Base-by-base conservation (phyloP, 2,797 vertebrate genomes). In the Steatocranus sp. region DNA sequence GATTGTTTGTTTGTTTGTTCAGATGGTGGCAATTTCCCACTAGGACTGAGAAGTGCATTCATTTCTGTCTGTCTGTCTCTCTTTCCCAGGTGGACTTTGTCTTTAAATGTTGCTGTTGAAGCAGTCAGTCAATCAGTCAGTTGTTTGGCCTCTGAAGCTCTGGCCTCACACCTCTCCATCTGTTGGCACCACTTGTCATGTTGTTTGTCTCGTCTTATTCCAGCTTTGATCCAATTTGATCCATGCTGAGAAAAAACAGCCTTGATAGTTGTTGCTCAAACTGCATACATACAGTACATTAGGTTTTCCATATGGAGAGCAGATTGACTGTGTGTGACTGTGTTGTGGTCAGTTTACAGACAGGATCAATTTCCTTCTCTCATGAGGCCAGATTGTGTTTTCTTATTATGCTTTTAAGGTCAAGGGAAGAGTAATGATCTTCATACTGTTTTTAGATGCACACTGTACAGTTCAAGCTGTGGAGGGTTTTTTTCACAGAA, bases 1-100 rank as follows among this genome's bases (percentile, higher is more conserved):
- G 51, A 84, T 88, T 89, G 86, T 93, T 93, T 93, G 87, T 93
- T 94, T 95, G 93, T 96, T 96, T 95, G 88, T 92, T 94, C 93
- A 94, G 93, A 95, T 78, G 80, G 87, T 82, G 88, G 90, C 86
- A 88, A 93, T 95, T 94, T 92, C 91, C 89, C 84, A 88, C 85
- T 38, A 80, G 81, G 89, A 86, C 88, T 84, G 78, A 92, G 87
- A 90, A 79, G 80, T 79, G 75, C 79, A 84, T 93, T 91, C 86
- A 88, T 87, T 86, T 66, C 87, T 82, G 43, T 46, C 83, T 61
- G 66, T 5, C 77, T 78, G 27, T 36, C 41, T 68, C 34, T 80
- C 81, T 78, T 79, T 66, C 66, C 74, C 54, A 78, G 83, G 83
- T 87, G 79, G 80, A 87, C 30, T 84, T 43, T 78, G 82, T 84